Evolutionary conservation across 2,797 vertebrate genomes (phyloP).

Genomic region (Phyllotis vaccarum): DNA sequence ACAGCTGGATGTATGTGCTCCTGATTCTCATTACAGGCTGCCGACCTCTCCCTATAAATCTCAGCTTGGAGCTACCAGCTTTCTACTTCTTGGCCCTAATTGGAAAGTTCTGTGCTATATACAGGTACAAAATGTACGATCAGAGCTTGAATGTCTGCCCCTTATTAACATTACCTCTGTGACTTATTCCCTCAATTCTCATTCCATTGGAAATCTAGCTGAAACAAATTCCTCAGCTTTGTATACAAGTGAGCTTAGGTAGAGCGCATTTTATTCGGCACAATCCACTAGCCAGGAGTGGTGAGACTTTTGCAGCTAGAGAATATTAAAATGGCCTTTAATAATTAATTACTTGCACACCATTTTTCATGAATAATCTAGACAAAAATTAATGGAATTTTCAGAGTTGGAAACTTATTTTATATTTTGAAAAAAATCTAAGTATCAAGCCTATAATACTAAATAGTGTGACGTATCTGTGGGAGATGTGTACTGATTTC

Average conservation of each 20-base stretch:
- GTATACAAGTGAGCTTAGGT: conserved; percentile 56
- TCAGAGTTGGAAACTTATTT: conserved; percentile 51
- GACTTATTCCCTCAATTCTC: conserved; percentile 79
- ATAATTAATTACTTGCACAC: not conserved
- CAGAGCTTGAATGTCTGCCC: conserved; percentile 78
- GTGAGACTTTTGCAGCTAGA: conserved; percentile 20
- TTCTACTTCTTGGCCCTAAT: conserved; percentile 79
- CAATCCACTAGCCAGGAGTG: not conserved
- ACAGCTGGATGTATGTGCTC: conserved; percentile 74
- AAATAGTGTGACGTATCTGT: not conserved
- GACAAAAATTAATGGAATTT: conserved; percentile 50
- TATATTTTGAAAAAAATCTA: conserved; percentile 31
- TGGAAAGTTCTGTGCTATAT: conserved; percentile 80
- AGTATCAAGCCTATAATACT: not conserved
- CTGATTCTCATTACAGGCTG: conserved; percentile 80
- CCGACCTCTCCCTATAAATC: conserved; percentile 79
- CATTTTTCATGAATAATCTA: conserved; percentile 37
- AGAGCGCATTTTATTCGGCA: conserved; percentile 54
- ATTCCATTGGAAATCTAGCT: conserved; percentile 67
- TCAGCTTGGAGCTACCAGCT: conserved; percentile 74
- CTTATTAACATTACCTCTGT: conserved; percentile 80
- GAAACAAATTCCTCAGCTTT: conserved; percentile 73
- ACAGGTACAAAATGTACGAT: conserved; percentile 75
- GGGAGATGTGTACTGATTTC: conserved; percentile 1
- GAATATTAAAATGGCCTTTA: conserved; percentile 56